Base-by-base conservation (phyloP, 2,797 vertebrate genomes). In the Limosa lapponica region DNA sequence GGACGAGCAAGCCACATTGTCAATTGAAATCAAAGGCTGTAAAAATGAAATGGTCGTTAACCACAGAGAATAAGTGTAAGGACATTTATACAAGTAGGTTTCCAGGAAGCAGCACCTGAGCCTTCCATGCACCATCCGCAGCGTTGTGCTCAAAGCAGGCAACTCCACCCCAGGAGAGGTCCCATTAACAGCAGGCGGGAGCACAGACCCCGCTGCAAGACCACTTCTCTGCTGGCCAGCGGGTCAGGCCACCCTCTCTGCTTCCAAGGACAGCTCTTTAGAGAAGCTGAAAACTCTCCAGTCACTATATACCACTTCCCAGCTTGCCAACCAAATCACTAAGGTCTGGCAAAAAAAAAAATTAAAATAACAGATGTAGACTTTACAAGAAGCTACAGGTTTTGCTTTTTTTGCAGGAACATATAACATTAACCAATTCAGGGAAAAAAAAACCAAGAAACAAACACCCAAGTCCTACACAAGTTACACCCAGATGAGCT, bases 41-140 rank as follows among this genome's bases (percentile, higher is more conserved):
- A 96, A 96, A 93, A 97, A 97, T 75, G 74, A 95, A 97, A 97
- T n/a, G 59, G 93, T 97, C 49, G 0, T 97, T 96, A 98, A 94
- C 94, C 0, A 7, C 96, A 48, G 84, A 92, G 71, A 80, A 83
- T 16, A 84, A 85, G 94, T 55, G 61, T 72, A 15, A 88, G 84
- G 75, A 72, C 15, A 30, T 87, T 57, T 18, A 57, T 20, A 77
- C 39, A 41, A 65, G 57, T 65, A 70, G 82, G 81, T 70, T 93
- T 85, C 84, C 54, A 43, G 78, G 73, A 93, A 95, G 87, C 94
- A 93, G 90, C 88, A 89, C 90, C 80, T 55, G 95, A 94, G 93
- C 91, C 52, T 79, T 81, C 87, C 94, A 97, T 92, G 92, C 96
- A 89, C 43, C 54, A 44, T 43, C 81, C 0, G 1, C 82, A 95